phyloP scores from a whole-genome alignment of 2,797 vertebrate species.

The Glossophaga mutica region DNA sequence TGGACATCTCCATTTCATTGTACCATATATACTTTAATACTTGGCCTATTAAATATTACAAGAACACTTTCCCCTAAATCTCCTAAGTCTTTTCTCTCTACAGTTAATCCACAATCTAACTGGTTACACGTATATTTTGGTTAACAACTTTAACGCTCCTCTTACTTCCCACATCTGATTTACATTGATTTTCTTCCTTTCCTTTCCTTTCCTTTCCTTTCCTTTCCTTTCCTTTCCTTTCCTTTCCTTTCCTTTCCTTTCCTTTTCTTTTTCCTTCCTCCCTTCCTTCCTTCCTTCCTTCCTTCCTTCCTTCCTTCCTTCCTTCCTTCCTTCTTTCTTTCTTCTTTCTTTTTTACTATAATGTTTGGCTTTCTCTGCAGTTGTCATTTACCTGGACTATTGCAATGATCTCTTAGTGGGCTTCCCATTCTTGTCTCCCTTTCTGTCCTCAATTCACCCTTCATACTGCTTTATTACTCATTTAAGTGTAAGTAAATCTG shows the following conservation, averaged over 20 bases:
- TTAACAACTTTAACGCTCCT: conserved; percentile 5
- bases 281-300: too few species aligned
- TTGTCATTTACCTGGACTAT: neutral
- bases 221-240: too few species aligned
- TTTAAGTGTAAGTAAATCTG: neutral
- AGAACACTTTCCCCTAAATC: neutral
- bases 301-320: too few species aligned
- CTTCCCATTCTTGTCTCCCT: neutral
- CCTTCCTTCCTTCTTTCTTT: too few species aligned
- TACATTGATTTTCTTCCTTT: neutral
- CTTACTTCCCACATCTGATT: conserved; percentile 3
- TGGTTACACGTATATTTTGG: neutral
- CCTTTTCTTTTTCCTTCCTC: too few species aligned
- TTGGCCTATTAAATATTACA: conserved; percentile 1
- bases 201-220: too few species aligned
- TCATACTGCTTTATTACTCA: neutral
- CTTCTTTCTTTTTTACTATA: conserved; percentile 22
- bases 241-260: too few species aligned
- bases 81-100: neutral
- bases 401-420: neutral
- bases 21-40: neutral
- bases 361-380: neutral
- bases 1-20: neutral
- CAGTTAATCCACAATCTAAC: neutral
- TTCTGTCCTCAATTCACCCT: neutral